A percentile compares a stretch with the other conserved stretches of the same genome.
phyloP scores from a whole-genome alignment of 2,113 vertebrate genomes.

The Nothoprocta perdicaria region DNA sequence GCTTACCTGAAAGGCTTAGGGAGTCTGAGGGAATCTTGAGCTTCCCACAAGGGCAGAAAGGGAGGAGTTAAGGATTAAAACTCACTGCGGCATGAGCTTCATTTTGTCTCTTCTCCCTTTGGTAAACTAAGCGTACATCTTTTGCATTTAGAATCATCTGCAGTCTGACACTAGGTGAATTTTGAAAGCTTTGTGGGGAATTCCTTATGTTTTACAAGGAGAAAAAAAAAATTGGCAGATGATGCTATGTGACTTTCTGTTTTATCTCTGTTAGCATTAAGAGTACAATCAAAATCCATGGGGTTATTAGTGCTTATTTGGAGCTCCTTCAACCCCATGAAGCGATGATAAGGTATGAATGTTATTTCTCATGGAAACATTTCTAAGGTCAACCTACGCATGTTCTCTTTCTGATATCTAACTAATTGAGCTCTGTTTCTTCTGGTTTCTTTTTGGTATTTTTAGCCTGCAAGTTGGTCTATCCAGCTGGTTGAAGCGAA shows the following conservation, averaged over 20 bases:
- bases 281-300: background rate
- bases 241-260: background rate
- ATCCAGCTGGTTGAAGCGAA: conserved; percentile 65
- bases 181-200: background rate
- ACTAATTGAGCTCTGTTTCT: conserved; percentile 43
- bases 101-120: background rate
- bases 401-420: background rate
- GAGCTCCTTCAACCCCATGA: background rate
- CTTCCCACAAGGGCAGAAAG: background rate
- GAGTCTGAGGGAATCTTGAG: background rate
- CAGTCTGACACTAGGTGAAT: background rate
- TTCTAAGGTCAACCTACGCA: background rate
- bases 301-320: background rate
- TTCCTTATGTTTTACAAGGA: background rate
- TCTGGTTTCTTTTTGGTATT: background rate
- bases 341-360: background rate
- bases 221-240: background rate
- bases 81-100: background rate
- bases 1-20: background rate
- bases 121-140: background rate
- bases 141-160: background rate
- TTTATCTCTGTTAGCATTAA: background rate
- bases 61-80: conserved; percentile 1
- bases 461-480: conserved; percentile 56
- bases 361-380: background rate